phyloP scores from a whole-genome alignment of 2,888 invertebrate species.

The Cephus rjabovi region DNA sequence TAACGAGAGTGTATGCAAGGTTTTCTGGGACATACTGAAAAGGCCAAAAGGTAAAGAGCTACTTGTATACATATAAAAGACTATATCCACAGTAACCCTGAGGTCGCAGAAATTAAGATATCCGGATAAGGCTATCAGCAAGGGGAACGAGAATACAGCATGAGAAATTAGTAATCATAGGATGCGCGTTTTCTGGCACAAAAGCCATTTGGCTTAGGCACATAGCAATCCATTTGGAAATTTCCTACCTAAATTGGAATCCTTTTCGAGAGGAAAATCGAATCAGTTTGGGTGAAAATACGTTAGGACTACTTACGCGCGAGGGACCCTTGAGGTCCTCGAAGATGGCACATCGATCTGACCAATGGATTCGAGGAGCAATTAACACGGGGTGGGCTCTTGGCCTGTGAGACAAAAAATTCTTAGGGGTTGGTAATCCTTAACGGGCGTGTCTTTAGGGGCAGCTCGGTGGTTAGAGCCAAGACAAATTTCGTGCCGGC shows the following conservation, averaged over 20 bases:
- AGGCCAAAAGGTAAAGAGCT: not conserved
- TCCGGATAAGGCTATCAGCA: not conserved
- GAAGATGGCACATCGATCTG: not conserved
- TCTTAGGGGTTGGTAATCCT: conserved; percentile 2
- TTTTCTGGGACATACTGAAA: not conserved
- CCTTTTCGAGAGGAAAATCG: not conserved
- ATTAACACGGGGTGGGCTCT: not conserved
- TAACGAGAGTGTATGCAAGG: not conserved
- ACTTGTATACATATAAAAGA: not conserved
- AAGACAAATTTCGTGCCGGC: conserved; percentile 9
- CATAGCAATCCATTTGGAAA: not conserved
- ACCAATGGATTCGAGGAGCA: not conserved
- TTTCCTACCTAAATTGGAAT: not conserved
- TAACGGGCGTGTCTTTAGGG: not conserved
- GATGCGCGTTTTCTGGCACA: not conserved
- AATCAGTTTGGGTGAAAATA: not conserved
- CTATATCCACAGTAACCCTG: not conserved
- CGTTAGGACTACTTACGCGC: not conserved
- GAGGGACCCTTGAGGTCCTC: not conserved
- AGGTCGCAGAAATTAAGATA: not conserved
- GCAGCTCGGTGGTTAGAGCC: conserved; percentile 1
- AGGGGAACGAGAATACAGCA: not conserved
- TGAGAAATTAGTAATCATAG: not conserved
- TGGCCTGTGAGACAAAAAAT: not conserved
- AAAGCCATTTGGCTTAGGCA: not conserved